These are phyloP conservation scores for Heteromormyrus szaboi DNA, from an alignment of 2,797 vertebrate species.

Conservation along the genomic window DNA sequence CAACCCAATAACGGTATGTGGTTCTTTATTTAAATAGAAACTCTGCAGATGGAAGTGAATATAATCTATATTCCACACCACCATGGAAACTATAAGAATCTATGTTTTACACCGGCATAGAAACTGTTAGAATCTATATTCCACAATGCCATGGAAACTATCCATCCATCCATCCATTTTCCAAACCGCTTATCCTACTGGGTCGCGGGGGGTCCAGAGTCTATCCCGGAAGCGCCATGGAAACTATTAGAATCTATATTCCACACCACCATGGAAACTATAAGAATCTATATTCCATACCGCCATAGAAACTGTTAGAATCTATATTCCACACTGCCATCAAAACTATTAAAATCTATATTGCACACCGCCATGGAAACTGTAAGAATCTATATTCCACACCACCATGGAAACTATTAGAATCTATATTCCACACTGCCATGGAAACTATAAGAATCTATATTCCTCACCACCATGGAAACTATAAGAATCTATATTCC, in stretches of 20 bases:
- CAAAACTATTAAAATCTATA: background rate
- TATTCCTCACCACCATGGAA: background rate
- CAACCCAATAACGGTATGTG: background rate
- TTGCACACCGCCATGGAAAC: background rate
- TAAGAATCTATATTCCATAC: background rate
- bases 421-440: background rate
- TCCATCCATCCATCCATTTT: background rate
- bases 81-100: background rate
- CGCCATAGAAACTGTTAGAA: background rate
- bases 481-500: background rate
- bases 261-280: background rate
- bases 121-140: background rate
- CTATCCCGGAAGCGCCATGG: background rate
- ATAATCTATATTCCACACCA: background rate
- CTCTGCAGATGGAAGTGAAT: background rate
- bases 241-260: background rate
- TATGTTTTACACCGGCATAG: background rate
- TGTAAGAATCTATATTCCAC: background rate
- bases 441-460: background rate
- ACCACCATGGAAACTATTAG: background rate
- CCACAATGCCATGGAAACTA: background rate
- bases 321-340: background rate
- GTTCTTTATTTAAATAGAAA: slow-evolving; percentile 10
- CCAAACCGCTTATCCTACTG: too few relatives aligned
- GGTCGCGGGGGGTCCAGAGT: too few relatives aligned